phyloP scores from a whole-genome alignment of 1,140 invertebrate genomes.

The Zaprionus capensis region DNA sequence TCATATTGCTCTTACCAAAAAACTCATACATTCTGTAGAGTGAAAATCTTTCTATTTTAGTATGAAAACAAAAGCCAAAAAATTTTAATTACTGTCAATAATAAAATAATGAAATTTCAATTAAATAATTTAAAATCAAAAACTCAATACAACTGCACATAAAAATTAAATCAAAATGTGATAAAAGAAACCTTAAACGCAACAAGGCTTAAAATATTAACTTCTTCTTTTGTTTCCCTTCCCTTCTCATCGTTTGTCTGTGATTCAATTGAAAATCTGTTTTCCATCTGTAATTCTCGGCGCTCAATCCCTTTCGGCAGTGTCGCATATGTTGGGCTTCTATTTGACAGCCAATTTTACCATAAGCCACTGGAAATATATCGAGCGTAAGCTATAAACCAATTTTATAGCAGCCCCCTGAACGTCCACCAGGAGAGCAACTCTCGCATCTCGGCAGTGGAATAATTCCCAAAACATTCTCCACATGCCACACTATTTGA shows the following conservation, averaged over 20 bases:
- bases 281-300: not conserved
- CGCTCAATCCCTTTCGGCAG: conserved; percentile 28
- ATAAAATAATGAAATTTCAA: too few species aligned
- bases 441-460: conserved; percentile 39
- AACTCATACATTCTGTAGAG: too few species aligned
- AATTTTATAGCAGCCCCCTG: conserved; percentile 61
- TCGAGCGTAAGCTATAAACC: conserved; percentile 72
- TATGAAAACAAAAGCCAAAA: too few species aligned
- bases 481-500: conserved; percentile 80
- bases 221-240: not conserved
- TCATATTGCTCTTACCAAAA: too few species aligned
- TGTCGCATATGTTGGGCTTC: conserved; percentile 32
- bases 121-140: not conserved
- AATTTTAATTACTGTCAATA: too few species aligned
- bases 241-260: not conserved
- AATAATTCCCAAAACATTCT: conserved; percentile 77
- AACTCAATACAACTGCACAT: not conserved
- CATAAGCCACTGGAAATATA: conserved; percentile 57
- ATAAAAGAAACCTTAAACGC: not conserved
- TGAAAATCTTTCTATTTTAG: too few species aligned
- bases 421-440: conserved; percentile 4
- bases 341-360: conserved; percentile 50
- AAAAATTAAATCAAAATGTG: not conserved
- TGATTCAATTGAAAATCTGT: conserved; percentile 16
- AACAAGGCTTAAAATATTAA: not conserved